Base-by-base conservation (phyloP, 2,797 vertebrate genomes). In the Lycodopsis pacificus region DNA sequence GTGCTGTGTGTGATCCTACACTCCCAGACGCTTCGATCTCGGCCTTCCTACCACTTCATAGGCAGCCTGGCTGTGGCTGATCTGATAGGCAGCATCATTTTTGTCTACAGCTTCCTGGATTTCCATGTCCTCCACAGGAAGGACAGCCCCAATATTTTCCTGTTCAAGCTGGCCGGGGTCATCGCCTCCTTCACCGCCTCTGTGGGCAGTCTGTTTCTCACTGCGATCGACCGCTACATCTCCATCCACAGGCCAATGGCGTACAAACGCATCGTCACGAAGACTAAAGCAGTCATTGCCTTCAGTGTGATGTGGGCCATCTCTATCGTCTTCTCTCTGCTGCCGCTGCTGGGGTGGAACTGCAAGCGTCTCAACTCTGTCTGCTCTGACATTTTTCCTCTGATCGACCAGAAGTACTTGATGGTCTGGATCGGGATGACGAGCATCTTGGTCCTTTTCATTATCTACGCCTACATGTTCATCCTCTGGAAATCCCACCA, bases 361-460 rank as follows among this genome's bases (percentile, higher is more conserved):
- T 99, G 98, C 96, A 98, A 97, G 92, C 96, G 94, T 15, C 96
- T 99, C 59, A 96, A 96, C 34, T 96, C 98, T 0, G 95, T 97
- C 67, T 99, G 98, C 93, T 99, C 98, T 0, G 97, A 99, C 90
- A 99, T 99, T 86, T 99, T 99, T 91, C 98, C 98, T 0, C 96
- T 98, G 49, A 99, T 99, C 0, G 98, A 99, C 0, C 95, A 97
- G 90, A 97, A 94, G 4, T 99, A 99, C 90, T 92, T 99, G 92
- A 97, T 99, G 97, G 97, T 98, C 95, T 99, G 98, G 98, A 98
- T 99, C 0, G 97, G 98, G 34, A 96, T 99, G 88, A 99, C 98
- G 10, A 98, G 94, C 4, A 73, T 97, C 69, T 94, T 99, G 85
- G 86, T 99, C 90, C 92, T 99, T 77, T 98, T 99, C 88, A 99